A percentile compares a stretch with the other conserved stretches of the same genome.
Evolutionary conservation across 92 coral and sea anemone genomes (phyloP).

Genomic region (Virgularia gustaviana): DNA sequence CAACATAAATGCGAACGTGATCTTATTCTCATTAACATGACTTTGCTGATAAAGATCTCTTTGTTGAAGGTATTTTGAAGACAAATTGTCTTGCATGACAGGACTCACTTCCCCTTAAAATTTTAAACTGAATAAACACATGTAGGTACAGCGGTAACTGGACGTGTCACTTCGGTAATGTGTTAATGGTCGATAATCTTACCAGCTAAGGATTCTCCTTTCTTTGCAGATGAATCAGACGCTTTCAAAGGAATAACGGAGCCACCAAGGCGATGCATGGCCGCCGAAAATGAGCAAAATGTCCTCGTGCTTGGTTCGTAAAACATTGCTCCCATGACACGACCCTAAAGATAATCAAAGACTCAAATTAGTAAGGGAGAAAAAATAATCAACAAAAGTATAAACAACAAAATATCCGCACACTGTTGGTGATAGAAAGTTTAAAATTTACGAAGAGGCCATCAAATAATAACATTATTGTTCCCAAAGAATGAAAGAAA

Average conservation of each 20-base stretch:
- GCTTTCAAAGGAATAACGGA: constrained; percentile 81
- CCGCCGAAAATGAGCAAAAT: constrained; percentile 83
- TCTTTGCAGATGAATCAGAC: constrained; percentile 84
- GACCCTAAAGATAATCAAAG: constrained; percentile 65
- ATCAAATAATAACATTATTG: no score
- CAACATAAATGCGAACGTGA: no score
- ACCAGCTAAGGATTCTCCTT: constrained; percentile 92
- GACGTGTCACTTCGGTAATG: neutral
- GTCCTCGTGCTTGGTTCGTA: constrained; percentile 94
- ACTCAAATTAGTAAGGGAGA: neutral
- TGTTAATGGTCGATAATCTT: neutral
- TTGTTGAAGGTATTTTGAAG: no score
- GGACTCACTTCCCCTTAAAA: no score
- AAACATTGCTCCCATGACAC: constrained; percentile 88
- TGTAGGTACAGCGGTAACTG: neutral
- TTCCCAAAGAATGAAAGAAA: no score
- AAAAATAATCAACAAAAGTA: no score
- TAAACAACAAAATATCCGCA: neutral
- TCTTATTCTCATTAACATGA: no score
- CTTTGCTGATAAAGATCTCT: no score
- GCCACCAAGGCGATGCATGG: constrained; percentile 98
- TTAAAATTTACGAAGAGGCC: neutral
- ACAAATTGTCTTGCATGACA: no score
- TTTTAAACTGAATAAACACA: neutral
- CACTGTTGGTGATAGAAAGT: neutral